Conservation (phyloP, 2,113 vertebrate genomes). For the Gallinago undulata region DNA sequence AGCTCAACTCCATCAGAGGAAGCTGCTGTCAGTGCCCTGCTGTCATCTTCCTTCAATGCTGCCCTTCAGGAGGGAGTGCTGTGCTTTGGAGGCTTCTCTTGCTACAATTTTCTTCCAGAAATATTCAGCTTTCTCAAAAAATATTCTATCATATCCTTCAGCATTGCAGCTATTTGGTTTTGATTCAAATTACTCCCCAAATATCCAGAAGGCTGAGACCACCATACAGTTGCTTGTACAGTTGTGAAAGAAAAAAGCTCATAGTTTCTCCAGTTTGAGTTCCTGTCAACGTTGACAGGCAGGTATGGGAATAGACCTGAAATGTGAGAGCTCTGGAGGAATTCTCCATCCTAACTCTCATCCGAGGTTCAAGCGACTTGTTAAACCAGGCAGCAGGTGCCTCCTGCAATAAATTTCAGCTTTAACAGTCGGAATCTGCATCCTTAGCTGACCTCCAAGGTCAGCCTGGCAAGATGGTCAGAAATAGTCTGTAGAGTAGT, state of each 20-base stretch:
- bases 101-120: neutral
- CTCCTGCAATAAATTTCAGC: neutral
- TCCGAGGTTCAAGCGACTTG: neutral
- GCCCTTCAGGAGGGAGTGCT: neutral
- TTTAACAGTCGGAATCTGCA: neutral
- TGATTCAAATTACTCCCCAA: neutral
- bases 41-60: neutral
- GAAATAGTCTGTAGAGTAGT: neutral
- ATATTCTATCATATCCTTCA: neutral
- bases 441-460: neutral
- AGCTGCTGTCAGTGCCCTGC: neutral
- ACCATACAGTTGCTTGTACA: neutral
- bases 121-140: neutral
- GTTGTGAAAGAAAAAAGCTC: neutral
- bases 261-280: neutral
- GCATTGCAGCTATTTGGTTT: neutral
- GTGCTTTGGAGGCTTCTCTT: neutral
- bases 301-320: neutral
- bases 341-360: neutral
- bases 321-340: neutral
- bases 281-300: neutral
- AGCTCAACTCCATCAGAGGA: neutral
- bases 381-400: neutral
- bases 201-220: neutral
- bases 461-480: neutral